Conservation (phyloP, 2,797 vertebrate species). For the Sebastes jordani region DNA sequence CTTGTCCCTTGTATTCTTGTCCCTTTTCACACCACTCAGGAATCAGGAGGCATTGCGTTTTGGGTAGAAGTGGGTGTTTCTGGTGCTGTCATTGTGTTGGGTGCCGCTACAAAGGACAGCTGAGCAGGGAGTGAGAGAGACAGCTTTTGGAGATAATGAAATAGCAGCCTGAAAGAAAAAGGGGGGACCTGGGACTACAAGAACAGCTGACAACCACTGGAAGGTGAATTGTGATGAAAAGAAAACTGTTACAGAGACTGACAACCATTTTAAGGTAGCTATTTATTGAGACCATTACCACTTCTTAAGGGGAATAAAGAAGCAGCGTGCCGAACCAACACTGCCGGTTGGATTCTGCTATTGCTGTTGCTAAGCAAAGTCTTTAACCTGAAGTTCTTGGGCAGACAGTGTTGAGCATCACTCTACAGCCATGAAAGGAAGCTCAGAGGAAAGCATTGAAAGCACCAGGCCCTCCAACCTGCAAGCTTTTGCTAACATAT, state of each 20-base stretch:
- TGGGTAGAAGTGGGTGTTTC: constrained; percentile 80
- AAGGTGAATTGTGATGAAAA: constrained; percentile 73
- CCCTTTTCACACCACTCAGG: constrained; percentile 70
- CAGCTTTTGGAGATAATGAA: constrained; percentile 72
- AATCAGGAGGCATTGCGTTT: constrained; percentile 69
- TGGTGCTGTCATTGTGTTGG: constrained; percentile 79
- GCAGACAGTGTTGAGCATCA: constrained; percentile 54
- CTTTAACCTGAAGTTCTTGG: constrained; percentile 74
- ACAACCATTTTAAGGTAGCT: constrained; percentile 75
- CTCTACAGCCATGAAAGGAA: constrained; percentile 84
- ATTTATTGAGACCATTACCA: constrained; percentile 54
- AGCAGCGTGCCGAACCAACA: constrained; percentile 56
- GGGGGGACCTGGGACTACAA: constrained; percentile 65
- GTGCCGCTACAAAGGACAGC: constrained; percentile 80
- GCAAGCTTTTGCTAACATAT: constrained; percentile 88
- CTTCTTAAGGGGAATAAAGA: constrained; percentile 56
- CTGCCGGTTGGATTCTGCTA: constrained; percentile 59
- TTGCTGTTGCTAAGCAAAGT: constrained; percentile 79
- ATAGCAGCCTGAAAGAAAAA: constrained; percentile 64
- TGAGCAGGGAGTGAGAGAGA: constrained; percentile 69
- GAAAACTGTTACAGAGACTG: constrained; percentile 67
- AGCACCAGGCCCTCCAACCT: constrained; percentile 86
- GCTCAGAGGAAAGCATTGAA: constrained; percentile 87
- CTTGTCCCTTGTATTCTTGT: constrained; percentile 61
- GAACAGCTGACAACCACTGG: constrained; percentile 64